Evolutionary conservation across 2,888 invertebrate genomes (phyloP).

Genomic region (Drosophila neonasuta): DNA sequence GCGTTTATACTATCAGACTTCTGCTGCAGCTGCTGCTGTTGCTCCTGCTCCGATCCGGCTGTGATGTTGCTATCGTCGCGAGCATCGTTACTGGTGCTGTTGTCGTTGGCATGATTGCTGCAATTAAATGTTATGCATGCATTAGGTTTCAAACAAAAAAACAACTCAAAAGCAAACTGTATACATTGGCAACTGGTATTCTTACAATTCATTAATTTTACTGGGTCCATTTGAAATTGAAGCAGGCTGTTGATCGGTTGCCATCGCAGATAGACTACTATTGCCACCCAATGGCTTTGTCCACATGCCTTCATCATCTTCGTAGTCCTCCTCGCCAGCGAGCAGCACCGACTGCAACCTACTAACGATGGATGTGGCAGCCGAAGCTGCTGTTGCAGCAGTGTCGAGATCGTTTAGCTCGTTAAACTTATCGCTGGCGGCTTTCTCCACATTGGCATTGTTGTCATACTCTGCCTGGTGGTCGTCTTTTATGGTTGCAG

Average conservation of each 20-base stretch:
- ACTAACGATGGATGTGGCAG: constrained; percentile 56
- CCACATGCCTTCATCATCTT: constrained; percentile 80
- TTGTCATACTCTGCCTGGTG: constrained; percentile 77
- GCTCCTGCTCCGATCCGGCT: constrained; percentile 44
- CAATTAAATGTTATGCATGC: constrained; percentile 3
- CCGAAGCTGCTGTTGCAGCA: constrained; percentile 34
- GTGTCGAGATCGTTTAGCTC: constrained; percentile 48
- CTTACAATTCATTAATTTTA: constrained; percentile 71
- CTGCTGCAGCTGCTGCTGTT: constrained; percentile 24
- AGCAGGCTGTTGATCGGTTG: constrained; percentile 40
- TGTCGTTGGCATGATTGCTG: constrained; percentile 66
- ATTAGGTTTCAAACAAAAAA: background rate
- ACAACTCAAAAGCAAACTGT: too few relatives aligned
- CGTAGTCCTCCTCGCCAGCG: constrained; percentile 73
- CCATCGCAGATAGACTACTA: constrained; percentile 36
- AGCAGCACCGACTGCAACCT: constrained; percentile 68
- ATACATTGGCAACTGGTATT: background rate
- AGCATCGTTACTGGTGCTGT: constrained; percentile 52
- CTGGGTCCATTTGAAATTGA: constrained; percentile 70
- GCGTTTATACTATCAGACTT: constrained; percentile 28
- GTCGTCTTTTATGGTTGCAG: constrained; percentile 36
- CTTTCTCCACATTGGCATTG: constrained; percentile 80
- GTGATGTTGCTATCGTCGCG: constrained; percentile 44
- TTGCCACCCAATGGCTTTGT: constrained; percentile 77
- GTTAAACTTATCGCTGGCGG: constrained; percentile 46